Percentiles rank a stretch among this genome's conserved stretches.
phyloP scores from a whole-genome alignment of 2,113 vertebrate species.

The Eptatretus burgeri region DNA sequence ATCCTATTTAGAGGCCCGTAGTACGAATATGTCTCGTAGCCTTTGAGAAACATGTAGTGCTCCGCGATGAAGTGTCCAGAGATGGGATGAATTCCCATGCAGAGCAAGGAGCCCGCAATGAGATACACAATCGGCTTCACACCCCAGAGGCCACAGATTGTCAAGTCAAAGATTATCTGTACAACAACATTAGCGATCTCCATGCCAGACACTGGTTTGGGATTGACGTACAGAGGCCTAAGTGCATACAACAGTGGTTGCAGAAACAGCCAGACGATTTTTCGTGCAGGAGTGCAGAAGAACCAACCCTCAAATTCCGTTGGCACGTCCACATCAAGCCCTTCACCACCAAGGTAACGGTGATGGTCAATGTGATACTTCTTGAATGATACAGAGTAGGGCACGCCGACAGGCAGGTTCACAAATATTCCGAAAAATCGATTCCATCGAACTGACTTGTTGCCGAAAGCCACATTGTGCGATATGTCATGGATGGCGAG shows the following conservation, averaged over 20 bases:
- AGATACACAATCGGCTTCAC: constrained; percentile 54
- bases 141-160: constrained; percentile 42
- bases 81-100: constrained; percentile 74
- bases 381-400: constrained; percentile 78
- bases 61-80: constrained; percentile 92
- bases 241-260: constrained; percentile 59
- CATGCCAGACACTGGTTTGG: constrained; percentile 41
- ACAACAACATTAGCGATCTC: constrained; percentile 38
- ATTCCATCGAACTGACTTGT: constrained; percentile 35
- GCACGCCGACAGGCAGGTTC: constrained; percentile 62
- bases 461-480: constrained; percentile 71
- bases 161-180: constrained; percentile 29
- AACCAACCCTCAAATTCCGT: constrained; percentile 69
- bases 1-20: constrained; percentile 64
- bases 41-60: constrained; percentile 83
- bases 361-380: constrained; percentile 96
- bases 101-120: constrained; percentile 41
- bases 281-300: constrained; percentile 52
- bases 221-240: constrained; percentile 49
- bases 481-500: constrained; percentile 94
- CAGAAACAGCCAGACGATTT: constrained; percentile 52
- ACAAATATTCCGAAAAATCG: constrained; percentile 78
- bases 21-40: constrained; percentile 87
- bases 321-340: constrained; percentile 61
- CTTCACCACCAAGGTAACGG: constrained; percentile 57